These are phyloP conservation scores for Campopleginae sp. DNA, from an alignment of 2,888 invertebrate genomes.

Conservation along the genomic window DNA sequence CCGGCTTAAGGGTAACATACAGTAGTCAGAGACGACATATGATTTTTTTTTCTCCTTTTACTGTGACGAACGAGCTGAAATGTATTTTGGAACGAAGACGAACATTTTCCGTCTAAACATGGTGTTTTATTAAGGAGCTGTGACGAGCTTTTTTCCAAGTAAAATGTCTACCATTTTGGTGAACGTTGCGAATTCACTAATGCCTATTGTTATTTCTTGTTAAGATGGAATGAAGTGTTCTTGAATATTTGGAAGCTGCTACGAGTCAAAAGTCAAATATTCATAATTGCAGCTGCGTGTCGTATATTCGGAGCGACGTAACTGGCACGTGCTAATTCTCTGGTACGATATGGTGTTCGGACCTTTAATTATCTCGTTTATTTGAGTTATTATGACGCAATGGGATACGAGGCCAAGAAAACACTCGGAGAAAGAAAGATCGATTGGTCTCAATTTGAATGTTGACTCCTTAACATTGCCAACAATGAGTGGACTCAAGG, in stretches of 20 bases:
- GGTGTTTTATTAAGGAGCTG: too few species aligned
- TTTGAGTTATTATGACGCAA: constrained; percentile 36
- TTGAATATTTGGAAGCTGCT: too few species aligned
- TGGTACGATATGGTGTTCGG: constrained; percentile 21
- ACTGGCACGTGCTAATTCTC: constrained; percentile 43
- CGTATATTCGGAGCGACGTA: constrained; percentile 28
- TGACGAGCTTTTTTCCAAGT: too few species aligned
- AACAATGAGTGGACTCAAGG: background rate
- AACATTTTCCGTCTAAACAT: too few species aligned
- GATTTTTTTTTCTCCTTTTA: too few species aligned
- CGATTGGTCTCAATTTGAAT: background rate
- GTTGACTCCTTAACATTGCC: background rate
- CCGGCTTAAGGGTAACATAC: too few species aligned
- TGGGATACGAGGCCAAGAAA: background rate
- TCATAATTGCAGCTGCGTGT: background rate
- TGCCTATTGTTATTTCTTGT: background rate
- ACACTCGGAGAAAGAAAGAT: background rate
- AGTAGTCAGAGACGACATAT: too few species aligned
- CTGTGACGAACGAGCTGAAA: too few species aligned
- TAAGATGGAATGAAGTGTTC: background rate
- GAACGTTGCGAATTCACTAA: background rate
- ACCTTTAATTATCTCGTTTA: constrained; percentile 47
- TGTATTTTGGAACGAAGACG: too few species aligned
- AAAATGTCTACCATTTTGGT: too few species aligned
- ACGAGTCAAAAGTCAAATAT: constrained; percentile 2